Evolutionary conservation across 2,888 invertebrate genomes (phyloP).

Genomic region (Noctua comes): DNA sequence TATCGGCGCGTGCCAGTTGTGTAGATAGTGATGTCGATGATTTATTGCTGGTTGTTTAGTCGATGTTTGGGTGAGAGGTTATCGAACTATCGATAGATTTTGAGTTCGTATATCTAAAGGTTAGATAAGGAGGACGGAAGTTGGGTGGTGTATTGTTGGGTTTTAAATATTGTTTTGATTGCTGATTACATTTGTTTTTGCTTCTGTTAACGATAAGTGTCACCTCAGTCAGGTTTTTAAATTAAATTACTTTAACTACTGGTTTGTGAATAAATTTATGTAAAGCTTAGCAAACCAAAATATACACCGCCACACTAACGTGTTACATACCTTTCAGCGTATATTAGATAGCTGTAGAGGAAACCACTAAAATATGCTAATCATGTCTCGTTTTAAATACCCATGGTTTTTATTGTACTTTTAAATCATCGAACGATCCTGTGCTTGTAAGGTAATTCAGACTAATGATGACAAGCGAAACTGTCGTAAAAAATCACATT

Average conservation of each 20-base stretch:
- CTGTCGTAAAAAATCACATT: background rate
- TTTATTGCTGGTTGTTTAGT: constrained; percentile 59
- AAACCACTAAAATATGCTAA: background rate
- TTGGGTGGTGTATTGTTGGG: too few species aligned
- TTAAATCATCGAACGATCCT: too few species aligned
- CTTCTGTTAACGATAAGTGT: background rate
- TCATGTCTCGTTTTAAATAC: background rate
- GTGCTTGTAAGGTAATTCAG: background rate
- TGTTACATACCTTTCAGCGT: background rate
- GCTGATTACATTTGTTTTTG: too few species aligned
- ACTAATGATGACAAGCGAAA: rapidly evolving
- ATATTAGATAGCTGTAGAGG: background rate
- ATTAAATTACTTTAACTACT: background rate
- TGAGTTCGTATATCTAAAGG: background rate
- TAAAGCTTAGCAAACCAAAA: background rate
- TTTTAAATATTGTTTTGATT: background rate
- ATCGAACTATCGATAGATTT: constrained; percentile 50
- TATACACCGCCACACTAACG: too few species aligned
- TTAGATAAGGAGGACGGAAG: background rate
- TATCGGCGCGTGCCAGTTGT: constrained; percentile 90
- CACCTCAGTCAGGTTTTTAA: background rate
- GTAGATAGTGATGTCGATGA: constrained; percentile 79
- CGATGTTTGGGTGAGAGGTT: constrained; percentile 63
- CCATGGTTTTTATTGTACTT: background rate
- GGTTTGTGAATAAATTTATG: background rate